Conservation (phyloP, 2,797 vertebrate species). For the Poeciliopsis infans region DNA sequence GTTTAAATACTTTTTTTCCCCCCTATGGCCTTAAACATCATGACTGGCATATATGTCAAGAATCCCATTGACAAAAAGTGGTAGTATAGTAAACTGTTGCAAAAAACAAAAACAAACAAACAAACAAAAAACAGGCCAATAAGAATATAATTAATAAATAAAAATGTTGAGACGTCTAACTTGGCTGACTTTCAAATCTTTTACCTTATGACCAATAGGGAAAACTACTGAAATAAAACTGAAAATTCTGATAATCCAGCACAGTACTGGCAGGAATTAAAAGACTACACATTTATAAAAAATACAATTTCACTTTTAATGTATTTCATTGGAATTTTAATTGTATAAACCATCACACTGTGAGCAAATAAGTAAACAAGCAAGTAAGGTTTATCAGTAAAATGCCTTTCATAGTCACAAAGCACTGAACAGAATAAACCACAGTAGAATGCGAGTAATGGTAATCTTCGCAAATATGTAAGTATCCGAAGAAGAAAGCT, state of each 20-base stretch:
- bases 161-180: background rate
- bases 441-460: background rate
- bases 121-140: background rate
- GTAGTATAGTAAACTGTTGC: constrained; percentile 1
- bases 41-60: constrained; percentile 45
- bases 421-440: background rate
- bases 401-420: background rate
- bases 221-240: background rate
- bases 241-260: background rate
- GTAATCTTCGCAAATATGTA: background rate
- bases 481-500: background rate
- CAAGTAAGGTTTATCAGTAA: background rate
- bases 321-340: background rate
- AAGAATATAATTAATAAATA: constrained; percentile 1
- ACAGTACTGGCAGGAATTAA: background rate
- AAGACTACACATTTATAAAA: background rate
- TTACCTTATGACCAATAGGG: background rate
- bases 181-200: background rate
- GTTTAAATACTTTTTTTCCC: constrained; percentile 46
- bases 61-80: constrained; percentile 28
- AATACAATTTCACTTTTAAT: background rate
- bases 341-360: background rate
- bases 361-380: background rate
- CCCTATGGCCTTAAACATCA: constrained; percentile 26
- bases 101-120: constrained; percentile 24